phyloP scores from a whole-genome alignment of 2,888 invertebrate species.

The Pseudococcus jackbeardsleyi region DNA sequence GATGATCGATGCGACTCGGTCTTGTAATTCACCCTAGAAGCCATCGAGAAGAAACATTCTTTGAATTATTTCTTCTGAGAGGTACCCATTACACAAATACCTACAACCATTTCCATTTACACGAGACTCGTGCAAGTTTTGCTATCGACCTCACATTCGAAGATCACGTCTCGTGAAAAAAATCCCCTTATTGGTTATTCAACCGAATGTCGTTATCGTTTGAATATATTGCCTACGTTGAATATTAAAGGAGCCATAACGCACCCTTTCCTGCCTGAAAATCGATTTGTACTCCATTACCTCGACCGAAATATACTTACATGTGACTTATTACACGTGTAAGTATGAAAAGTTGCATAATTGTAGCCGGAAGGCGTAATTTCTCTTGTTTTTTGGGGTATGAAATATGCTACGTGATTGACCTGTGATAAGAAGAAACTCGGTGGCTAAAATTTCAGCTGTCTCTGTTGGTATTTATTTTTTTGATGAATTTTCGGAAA shows the following conservation, averaged over 20 bases:
- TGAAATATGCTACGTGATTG: not conserved
- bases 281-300: not conserved
- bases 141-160: not conserved
- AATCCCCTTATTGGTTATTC: not conserved
- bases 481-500: too few species aligned
- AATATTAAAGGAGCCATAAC: constrained; percentile 13
- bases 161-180: not conserved
- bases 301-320: not conserved
- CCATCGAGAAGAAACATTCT: constrained; percentile 3
- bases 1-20: constrained; percentile 43
- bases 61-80: constrained; percentile 10
- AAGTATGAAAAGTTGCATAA: not conserved
- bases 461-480: too few species aligned
- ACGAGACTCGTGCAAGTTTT: too few species aligned
- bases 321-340: constrained; percentile 13
- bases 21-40: constrained; percentile 14
- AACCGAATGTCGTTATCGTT: not conserved
- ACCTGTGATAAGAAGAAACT: too few species aligned
- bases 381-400: not conserved
- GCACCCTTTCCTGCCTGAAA: not conserved
- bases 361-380: not conserved
- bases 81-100: not conserved
- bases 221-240: constrained; percentile 28
- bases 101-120: not conserved
- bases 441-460: too few species aligned